Evolutionary conservation across 2,888 invertebrate species (phyloP).

Genomic region (Anthophora plumipes): DNA sequence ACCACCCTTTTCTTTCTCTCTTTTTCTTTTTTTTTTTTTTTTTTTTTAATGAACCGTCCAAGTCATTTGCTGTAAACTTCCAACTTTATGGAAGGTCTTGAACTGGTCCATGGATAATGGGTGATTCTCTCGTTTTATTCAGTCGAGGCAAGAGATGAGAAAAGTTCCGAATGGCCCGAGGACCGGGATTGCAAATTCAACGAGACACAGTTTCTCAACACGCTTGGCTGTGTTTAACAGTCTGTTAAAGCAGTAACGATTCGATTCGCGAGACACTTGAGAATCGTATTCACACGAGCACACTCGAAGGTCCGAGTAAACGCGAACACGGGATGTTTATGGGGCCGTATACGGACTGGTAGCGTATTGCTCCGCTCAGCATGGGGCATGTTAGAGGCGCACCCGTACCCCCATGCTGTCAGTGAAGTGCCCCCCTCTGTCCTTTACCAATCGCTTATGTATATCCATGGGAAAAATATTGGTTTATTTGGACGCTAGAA

Average conservation of each 20-base stretch:
- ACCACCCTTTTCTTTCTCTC: too few species aligned
- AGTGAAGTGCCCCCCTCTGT: constrained; percentile 77
- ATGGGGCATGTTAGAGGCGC: constrained; percentile 78
- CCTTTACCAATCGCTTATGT: constrained; percentile 76
- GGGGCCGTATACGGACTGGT: constrained; percentile 77
- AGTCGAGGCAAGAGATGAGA: neutral
- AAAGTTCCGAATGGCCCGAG: neutral
- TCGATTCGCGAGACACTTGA: constrained; percentile 74
- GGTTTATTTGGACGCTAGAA: constrained; percentile 78
- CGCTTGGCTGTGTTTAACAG: constrained; percentile 59
- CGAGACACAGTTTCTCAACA: constrained; percentile 17
- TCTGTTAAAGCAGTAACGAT: constrained; percentile 70
- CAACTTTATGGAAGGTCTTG: too few species aligned
- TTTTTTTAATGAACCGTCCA: neutral
- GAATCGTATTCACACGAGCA: constrained; percentile 76
- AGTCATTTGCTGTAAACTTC: rapidly evolving
- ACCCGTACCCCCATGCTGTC: constrained; percentile 80
- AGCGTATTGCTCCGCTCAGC: constrained; percentile 81
- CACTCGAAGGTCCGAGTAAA: constrained; percentile 70
- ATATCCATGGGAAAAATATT: constrained; percentile 84
- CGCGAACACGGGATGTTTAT: constrained; percentile 77
- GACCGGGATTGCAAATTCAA: constrained; percentile 52
- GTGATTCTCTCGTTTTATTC: neutral
- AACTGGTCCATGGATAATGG: neutral
- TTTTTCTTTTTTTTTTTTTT: neutral